Percentiles rank a stretch among this genome's conserved stretches.
Conservation (phyloP, 1,140 invertebrate species). For the Nasonia giraulti region DNA sequence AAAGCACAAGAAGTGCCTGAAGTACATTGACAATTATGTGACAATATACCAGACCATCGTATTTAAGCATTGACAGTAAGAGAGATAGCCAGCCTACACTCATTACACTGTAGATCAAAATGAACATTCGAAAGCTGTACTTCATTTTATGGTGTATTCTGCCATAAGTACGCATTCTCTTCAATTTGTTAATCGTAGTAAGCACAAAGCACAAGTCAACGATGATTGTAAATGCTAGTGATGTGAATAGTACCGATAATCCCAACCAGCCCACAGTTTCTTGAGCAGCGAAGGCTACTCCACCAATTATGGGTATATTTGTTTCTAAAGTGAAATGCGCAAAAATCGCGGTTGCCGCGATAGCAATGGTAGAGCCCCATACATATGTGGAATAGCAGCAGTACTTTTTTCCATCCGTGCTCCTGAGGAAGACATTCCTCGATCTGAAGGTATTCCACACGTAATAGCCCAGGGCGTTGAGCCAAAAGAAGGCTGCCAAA, state of each 20-base stretch:
- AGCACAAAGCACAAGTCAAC: slow-evolving; percentile 86
- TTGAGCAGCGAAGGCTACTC: slow-evolving; percentile 61
- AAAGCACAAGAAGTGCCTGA: slow-evolving; percentile 83
- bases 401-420: slow-evolving; percentile 88
- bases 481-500: slow-evolving; percentile 87
- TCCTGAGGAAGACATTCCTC: slow-evolving; percentile 86
- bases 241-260: slow-evolving; percentile 86
- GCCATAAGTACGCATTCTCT: slow-evolving; percentile 85
- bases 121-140: slow-evolving; percentile 87
- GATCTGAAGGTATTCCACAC: slow-evolving; percentile 91
- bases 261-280: slow-evolving; percentile 82
- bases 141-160: slow-evolving; percentile 89
- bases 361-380: slow-evolving; percentile 82
- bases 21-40: slow-evolving; percentile 84
- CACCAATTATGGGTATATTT: slow-evolving; percentile 71
- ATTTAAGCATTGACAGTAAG: slow-evolving; percentile 82
- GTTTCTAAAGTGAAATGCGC: slow-evolving; percentile 87
- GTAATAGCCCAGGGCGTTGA: slow-evolving; percentile 88
- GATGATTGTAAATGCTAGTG: slow-evolving; percentile 84
- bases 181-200: slow-evolving; percentile 86
- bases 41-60: slow-evolving; percentile 81
- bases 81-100: slow-evolving; percentile 83
- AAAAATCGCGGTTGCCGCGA: slow-evolving; percentile 83
- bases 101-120: slow-evolving; percentile 84
- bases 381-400: slow-evolving; percentile 89